Evolutionary conservation across 2,113 vertebrate species (phyloP), one percentile per base, ranked within the genome.

Genomic region (Colaptes auratus): DNA sequence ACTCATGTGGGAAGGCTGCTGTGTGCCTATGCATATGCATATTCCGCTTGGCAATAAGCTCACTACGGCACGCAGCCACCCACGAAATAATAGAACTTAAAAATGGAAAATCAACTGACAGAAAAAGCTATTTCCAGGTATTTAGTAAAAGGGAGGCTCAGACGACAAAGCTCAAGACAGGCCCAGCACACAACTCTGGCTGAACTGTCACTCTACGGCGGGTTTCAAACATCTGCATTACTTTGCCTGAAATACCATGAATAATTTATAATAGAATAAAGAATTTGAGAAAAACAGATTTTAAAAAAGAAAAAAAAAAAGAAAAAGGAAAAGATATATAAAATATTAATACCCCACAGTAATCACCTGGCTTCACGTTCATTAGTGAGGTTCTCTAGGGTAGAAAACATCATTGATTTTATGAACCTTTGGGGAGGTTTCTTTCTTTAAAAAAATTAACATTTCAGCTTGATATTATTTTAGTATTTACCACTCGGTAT

Each of bases 401-500:
- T 89, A 97, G 96, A 95, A 97, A 97, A 93, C 79, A 96, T 93
- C 82, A 94, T 70, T 95, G 93, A 97, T 96, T 98, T 98, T 96
- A 93, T 44, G 36, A 97, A 97, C 95, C 94, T 97, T 97, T 95
- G 92, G 88, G 92, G 93, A 96, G 85, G 86, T 96, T 93, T 94
- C 94, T 97, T 97, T 94, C 96, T 44, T 44, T 39, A 39, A 39
- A 97, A 96, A 96, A 97, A 98, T 95, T 96, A 97, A 96, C 96
- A 97, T 98, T 98, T 98, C 95, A 97, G 97, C 96, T 97, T 98
- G 97, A 98, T 98, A 98, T 97, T 98, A 98, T 98, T 97, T 98
- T 98, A 97, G 97, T 98, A 98, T 98, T 98, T 98, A 97, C 97
- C 97, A 97, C 96, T 97, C 95, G 31, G 92, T 96, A 98, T 98